Base-by-base conservation (phyloP, 2,113 vertebrate species). In the Agapornis roseicollis region DNA sequence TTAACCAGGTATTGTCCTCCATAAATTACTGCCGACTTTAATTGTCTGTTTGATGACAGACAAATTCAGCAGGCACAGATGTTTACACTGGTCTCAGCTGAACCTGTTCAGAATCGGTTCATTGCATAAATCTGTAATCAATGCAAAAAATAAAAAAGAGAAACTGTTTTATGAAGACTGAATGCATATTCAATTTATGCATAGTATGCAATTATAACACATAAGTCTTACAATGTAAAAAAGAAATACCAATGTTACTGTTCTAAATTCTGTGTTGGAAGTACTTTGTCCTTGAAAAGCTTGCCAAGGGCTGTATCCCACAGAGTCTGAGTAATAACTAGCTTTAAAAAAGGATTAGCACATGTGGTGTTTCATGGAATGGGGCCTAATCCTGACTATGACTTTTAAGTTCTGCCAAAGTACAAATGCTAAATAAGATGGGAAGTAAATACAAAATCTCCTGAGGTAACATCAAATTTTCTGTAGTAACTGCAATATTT, bases 251-350 rank as follows among this genome's bases (percentile, higher is more conserved):
- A 35, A 5, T 74, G 72, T 74, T 84, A 55, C 23, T 23, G 7
- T 74, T 89, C 20, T 41, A 42, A 83, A 96, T 69, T 76, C 44
- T 0, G 0, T 69, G 6, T 37, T 89, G n/a, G 44, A 91, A 89
- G 46, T 70, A 25, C 49, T 89, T 91, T 73, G 93, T 85, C 81
- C 91, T 97, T 91, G 88, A 78, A 83, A 80, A 96, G 55, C 76
- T 89, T 94, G 71, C 80, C 52, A 71, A 78, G 60, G 76, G 85
- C 88, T 84, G 42, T 78, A 69, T 94, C 77, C 85, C 55, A 74
- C 70, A 47, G 90, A 83, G 37, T 17, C 76, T 47, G 79, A 68
- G 55, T 83, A 90, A 94, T 85, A 84, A 46, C 72, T 52, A 28
- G 79, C 60, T 96, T 93, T 93, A 65, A 78, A 86, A 94, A 90